These are phyloP conservation scores for Crotalus helleri DNA, from an alignment of 2,113 vertebrate species.

Conservation along the genomic window DNA sequence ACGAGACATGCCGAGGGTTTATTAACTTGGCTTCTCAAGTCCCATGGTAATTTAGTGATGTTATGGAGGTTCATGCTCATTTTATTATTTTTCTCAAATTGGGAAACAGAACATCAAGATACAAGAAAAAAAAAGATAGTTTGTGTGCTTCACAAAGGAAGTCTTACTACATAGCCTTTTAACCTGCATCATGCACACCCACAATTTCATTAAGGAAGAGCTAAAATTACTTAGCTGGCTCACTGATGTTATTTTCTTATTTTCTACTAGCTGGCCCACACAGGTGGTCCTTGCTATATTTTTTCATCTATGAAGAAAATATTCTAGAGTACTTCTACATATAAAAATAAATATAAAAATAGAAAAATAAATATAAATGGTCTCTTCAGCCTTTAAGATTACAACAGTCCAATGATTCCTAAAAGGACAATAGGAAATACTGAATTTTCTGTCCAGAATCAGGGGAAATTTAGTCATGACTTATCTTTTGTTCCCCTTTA, in stretches of 20 bases:
- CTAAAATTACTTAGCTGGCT: background rate
- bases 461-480: background rate
- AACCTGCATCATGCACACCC: background rate
- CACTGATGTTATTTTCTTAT: background rate
- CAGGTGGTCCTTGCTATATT: background rate
- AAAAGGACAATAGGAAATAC: background rate
- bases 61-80: background rate
- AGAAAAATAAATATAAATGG: background rate
- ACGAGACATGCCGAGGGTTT: background rate
- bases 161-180: background rate
- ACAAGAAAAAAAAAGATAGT: background rate
- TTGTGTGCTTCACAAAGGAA: background rate
- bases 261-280: background rate
- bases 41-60: background rate
- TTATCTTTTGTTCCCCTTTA: background rate
- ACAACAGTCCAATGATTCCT: background rate
- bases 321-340: background rate
- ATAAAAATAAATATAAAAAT: background rate
- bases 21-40: background rate
- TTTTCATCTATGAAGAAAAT: background rate
- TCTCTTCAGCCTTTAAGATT: background rate
- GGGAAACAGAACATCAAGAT: background rate
- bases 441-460: background rate
- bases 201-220: background rate
- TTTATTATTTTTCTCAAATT: background rate